Base-by-base conservation (phyloP, 1,140 invertebrate genomes). In the Zaprionus vittiger region DNA sequence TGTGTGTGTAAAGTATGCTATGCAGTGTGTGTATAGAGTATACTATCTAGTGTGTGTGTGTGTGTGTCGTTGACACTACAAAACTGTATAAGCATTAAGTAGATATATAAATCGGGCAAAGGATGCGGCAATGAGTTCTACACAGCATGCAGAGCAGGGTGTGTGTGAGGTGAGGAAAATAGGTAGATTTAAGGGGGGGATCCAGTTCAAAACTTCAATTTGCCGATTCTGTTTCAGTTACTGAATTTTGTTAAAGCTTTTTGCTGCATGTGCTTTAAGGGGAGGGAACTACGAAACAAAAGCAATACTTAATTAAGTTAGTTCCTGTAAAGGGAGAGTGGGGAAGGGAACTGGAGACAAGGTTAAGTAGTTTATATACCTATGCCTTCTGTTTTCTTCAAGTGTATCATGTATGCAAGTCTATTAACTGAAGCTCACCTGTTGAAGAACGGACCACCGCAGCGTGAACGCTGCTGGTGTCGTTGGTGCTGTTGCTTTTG, bases 391-490 rank as follows among this genome's bases (percentile, higher is more conserved):
- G 9, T 34, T 34, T 34, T 34, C 15, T 55, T 26, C 34, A 12
- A 15, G 14, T 52, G 24, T 31, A 26, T 41, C 2, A 9, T 63
- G 1, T 52, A 67, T 6, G 11, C 5, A 49, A 28, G 2, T 1
- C 1, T 47, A 47, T n/a, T 49, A 7, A 34, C 31, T 34, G 31
- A 9, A 11, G 73, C 93, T 94, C 93, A 95, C 95, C 95, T 86
- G 95, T 95, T 68, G 96, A 94, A 73, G 95, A 94, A 72, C 95
- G 92, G 12, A 95, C 95, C 74, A 95, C 95, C 60, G 80, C 73
- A 65, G 77, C 80, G 63, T 77, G 76, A 55, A 70, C 60, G 61
- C 70, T 72, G 54, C 57, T 63, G 91, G 37, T 54, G 96, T 96
- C 78, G 94, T 89, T 76, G 94, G 55, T 74, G 44, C 73, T 79